Conservation (phyloP, 2,888 invertebrate species). For the Epirrita christyi region DNA sequence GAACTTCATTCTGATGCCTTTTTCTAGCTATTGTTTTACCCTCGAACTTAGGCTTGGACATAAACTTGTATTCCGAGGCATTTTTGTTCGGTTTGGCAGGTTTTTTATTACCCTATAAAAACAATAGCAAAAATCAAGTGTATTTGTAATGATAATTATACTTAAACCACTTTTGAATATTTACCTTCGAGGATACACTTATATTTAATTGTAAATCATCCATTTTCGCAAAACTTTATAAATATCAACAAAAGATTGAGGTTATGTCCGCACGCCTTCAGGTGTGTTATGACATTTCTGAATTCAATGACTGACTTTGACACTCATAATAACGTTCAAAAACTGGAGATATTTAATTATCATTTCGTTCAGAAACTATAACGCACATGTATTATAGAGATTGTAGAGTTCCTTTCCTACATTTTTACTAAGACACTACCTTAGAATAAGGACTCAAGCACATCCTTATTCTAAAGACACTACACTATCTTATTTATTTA, state of each 20-base stretch:
- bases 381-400: too few relatives aligned
- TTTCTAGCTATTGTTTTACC: conserved; percentile 79
- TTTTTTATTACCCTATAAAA: conserved; percentile 60
- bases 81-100: conserved; percentile 49
- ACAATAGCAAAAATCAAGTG: conserved; percentile 21
- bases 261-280: conserved; percentile 54
- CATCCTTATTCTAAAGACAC: too few relatives aligned
- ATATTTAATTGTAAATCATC: conserved; percentile 82
- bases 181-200: conserved; percentile 65
- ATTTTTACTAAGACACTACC: too few relatives aligned
- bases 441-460: too few relatives aligned
- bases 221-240: conserved; percentile 53
- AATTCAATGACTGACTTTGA: conserved; percentile 7
- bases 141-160: neutral
- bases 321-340: neutral
- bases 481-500: too few relatives aligned
- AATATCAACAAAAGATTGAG: conserved; percentile 45
- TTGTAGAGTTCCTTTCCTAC: too few relatives aligned
- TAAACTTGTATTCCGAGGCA: conserved; percentile 71
- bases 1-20: conserved; percentile 59
- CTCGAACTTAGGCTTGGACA: conserved; percentile 68
- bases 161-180: conserved; percentile 23
- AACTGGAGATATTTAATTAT: neutral
- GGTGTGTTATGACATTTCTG: conserved; percentile 18
- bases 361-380: too few relatives aligned